Percentiles rank a stretch among this genome's conserved stretches.
Evolutionary conservation across 1,140 invertebrate genomes (phyloP).

Genomic region (Drosophila pallidifrons): DNA sequence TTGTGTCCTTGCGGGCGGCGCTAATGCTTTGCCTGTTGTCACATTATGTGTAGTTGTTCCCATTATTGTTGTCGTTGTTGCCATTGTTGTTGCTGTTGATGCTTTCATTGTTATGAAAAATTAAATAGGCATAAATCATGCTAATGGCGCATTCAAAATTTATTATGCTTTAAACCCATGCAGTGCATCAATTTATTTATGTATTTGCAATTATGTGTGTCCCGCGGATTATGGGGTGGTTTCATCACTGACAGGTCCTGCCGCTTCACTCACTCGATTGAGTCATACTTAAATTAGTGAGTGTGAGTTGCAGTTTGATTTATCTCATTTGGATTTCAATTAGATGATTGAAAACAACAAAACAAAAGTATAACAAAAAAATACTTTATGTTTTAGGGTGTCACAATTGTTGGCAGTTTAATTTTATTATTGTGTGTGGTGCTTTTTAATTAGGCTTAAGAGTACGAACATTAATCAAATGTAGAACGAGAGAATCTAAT

Average conservation of each 20-base stretch:
- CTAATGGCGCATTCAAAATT: slow-evolving; percentile 84
- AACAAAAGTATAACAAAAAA: not conserved
- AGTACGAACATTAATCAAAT: not conserved
- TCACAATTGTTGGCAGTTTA: not conserved
- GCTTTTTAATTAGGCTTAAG: slow-evolving; percentile 15
- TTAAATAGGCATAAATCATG: slow-evolving; percentile 84
- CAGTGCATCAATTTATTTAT: slow-evolving; percentile 65
- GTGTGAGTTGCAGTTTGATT: slow-evolving; percentile 26
- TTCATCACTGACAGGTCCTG: slow-evolving; percentile 42
- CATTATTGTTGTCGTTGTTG: slow-evolving; percentile 24
- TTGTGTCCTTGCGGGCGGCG: slow-evolving; percentile 29
- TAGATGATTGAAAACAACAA: slow-evolving; percentile 67
- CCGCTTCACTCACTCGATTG: slow-evolving; percentile 18
- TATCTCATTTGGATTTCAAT: slow-evolving; percentile 68
- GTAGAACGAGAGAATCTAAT: not conserved
- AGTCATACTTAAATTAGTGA: slow-evolving; percentile 16
- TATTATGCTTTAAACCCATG: slow-evolving; percentile 78
- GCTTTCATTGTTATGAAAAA: slow-evolving; percentile 80
- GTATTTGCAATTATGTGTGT: slow-evolving; percentile 68
- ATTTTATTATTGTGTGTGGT: slow-evolving; percentile 5
- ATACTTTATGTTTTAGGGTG: slow-evolving; percentile 18
- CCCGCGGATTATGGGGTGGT: slow-evolving; percentile 36
- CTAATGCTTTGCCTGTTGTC: slow-evolving; percentile 71
- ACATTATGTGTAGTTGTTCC: slow-evolving; percentile 56
- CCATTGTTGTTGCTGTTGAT: slow-evolving; percentile 22